Evolutionary conservation across 2,113 vertebrate genomes (phyloP).

Genomic region (Monopterus albus): DNA sequence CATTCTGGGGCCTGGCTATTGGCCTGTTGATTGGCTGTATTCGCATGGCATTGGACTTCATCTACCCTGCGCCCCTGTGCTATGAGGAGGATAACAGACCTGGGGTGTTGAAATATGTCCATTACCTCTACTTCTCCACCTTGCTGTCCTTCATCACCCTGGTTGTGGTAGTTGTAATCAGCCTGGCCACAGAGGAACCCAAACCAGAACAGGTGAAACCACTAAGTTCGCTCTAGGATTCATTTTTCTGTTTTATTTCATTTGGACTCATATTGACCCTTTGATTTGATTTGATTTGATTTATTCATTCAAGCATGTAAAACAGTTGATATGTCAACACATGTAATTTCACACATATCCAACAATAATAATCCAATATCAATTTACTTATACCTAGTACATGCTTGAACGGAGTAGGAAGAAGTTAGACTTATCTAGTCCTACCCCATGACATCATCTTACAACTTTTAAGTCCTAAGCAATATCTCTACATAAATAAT

Average conservation of each 20-base stretch:
- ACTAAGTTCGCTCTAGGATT: not conserved
- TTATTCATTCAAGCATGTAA: too few species aligned
- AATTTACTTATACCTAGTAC: too few species aligned
- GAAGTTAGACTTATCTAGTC: too few species aligned
- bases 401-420: too few species aligned
- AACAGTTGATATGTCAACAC: too few species aligned
- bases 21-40: slow-evolving; percentile 87
- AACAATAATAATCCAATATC: too few species aligned
- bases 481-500: too few species aligned
- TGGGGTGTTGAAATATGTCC: slow-evolving; percentile 84
- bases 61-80: slow-evolving; percentile 89
- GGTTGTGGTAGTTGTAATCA: slow-evolving; percentile 81
- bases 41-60: slow-evolving; percentile 91
- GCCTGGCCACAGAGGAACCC: slow-evolving; percentile 85
- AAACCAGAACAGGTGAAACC: slow-evolving; percentile 81
- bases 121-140: slow-evolving; percentile 95
- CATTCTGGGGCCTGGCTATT: slow-evolving; percentile 88
- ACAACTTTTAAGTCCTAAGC: too few species aligned
- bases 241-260: not conserved
- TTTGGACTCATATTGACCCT: not conserved
- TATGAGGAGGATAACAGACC: slow-evolving; percentile 86
- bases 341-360: too few species aligned
- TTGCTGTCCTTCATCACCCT: slow-evolving; percentile 85
- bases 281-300: too few species aligned
- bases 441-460: too few species aligned